phyloP scores from a whole-genome alignment of 2,888 invertebrate species.

The Minunthozetes semirufus region DNA sequence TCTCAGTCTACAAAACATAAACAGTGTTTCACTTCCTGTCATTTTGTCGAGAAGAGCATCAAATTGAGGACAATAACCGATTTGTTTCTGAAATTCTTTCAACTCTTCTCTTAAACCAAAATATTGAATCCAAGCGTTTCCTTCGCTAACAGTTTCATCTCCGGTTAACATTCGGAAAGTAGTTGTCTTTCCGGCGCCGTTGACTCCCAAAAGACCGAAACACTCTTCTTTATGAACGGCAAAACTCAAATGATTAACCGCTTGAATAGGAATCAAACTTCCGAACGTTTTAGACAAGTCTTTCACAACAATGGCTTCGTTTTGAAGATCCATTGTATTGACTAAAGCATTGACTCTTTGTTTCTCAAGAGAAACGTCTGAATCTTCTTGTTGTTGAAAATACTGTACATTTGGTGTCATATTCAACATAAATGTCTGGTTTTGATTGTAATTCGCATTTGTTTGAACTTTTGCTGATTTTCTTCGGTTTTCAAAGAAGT shows the following conservation, averaged over 20 bases:
- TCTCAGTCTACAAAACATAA: conserved; percentile 38
- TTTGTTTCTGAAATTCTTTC: conserved; percentile 26
- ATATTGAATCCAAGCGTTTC: conserved; percentile 39
- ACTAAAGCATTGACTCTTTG: too few relatives aligned
- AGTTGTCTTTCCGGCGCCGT: conserved; percentile 43
- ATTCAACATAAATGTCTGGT: too few relatives aligned
- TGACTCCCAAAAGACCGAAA: conserved; percentile 42
- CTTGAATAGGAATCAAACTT: conserved; percentile 21
- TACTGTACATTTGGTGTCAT: too few relatives aligned
- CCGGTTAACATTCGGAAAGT: conserved; percentile 42
- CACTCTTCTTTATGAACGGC: conserved; percentile 40
- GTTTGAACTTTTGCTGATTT: too few relatives aligned
- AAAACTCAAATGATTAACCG: conserved; percentile 41
- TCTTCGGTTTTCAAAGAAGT: too few relatives aligned
- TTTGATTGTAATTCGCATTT: too few relatives aligned
- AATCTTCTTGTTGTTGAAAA: too few relatives aligned
- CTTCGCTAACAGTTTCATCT: conserved; percentile 39
- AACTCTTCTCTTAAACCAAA: neutral
- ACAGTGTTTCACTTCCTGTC: conserved; percentile 40
- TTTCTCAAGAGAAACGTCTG: too few relatives aligned
- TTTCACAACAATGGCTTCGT: too few relatives aligned
- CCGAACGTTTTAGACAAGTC: too few relatives aligned
- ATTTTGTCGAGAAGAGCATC: conserved; percentile 62
- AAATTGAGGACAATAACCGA: conserved; percentile 78
- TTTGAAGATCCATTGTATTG: too few relatives aligned